Conservation (phyloP, 2,888 invertebrate genomes). For the Germaria angustata region DNA sequence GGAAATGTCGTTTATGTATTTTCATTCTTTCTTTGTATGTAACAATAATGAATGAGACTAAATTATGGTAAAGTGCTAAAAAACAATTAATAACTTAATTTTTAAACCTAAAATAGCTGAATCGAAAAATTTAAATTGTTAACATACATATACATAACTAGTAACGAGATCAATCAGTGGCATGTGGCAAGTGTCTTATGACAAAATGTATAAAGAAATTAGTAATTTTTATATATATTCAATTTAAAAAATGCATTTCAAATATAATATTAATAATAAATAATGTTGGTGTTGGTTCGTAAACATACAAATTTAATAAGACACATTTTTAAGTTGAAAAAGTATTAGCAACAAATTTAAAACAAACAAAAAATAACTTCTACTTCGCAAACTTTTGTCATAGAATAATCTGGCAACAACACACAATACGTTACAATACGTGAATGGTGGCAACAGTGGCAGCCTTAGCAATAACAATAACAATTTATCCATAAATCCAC, state of each 20-base stretch:
- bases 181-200: constrained; percentile 58
- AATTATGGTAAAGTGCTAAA: constrained; percentile 47
- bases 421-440: constrained; percentile 64
- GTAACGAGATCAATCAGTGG: constrained; percentile 36
- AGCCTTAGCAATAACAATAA: constrained; percentile 60
- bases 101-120: constrained; percentile 35
- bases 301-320: constrained; percentile 37
- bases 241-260: constrained; percentile 20
- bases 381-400: constrained; percentile 66
- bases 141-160: constrained; percentile 48
- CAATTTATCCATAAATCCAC: constrained; percentile 69
- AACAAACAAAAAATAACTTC: constrained; percentile 48
- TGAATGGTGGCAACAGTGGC: constrained; percentile 64
- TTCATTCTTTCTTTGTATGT: constrained; percentile 54
- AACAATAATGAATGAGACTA: constrained; percentile 45
- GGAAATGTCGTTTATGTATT: constrained; percentile 36
- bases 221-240: constrained; percentile 13
- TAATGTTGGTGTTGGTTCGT: constrained; percentile 66
- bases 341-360: constrained; percentile 36
- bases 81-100: constrained; percentile 26
- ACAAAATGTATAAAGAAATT: constrained; percentile 40
- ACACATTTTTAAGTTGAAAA: constrained; percentile 56
- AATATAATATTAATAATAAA: constrained; percentile 28
- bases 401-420: constrained; percentile 71
- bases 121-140: constrained; percentile 11